Conservation (phyloP, 2,113 vertebrate genomes). For the Struthio camelus region DNA sequence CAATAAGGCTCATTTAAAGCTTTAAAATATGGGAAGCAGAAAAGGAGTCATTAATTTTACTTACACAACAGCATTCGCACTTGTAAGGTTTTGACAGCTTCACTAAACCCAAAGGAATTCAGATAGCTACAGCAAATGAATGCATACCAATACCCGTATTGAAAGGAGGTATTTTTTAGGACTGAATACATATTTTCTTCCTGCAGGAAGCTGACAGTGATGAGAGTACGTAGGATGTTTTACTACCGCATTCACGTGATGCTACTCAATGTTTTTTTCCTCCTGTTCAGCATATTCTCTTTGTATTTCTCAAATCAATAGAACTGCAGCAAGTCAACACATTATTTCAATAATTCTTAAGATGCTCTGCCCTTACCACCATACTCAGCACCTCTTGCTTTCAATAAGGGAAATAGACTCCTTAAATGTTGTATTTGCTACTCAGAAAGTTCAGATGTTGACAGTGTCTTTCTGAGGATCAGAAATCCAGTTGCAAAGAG, state of each 20-base stretch:
- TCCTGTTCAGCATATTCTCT: slow-evolving; percentile 54
- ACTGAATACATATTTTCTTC: slow-evolving; percentile 45
- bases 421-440: neutral
- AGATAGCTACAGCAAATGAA: slow-evolving; percentile 32
- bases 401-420: neutral
- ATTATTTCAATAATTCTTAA: slow-evolving; percentile 52
- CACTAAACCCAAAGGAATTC: slow-evolving; percentile 56
- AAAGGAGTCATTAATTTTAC: slow-evolving; percentile 68
- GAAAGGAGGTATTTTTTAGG: neutral
- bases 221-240: slow-evolving; percentile 26
- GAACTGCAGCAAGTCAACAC: slow-evolving; percentile 5
- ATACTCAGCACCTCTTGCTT: neutral
- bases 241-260: slow-evolving; percentile 27
- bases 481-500: neutral
- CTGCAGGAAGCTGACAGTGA: slow-evolving; percentile 16
- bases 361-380: neutral
- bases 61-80: slow-evolving; percentile 45
- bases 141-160: neutral
- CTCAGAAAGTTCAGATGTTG: neutral
- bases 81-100: slow-evolving; percentile 69
- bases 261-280: neutral
- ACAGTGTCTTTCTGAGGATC: neutral
- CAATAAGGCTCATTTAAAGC: slow-evolving; percentile 49
- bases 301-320: slow-evolving; percentile 59
- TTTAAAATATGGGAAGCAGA: slow-evolving; percentile 58